phyloP scores from a whole-genome alignment of 64 coral and sea anemone genomes.

The Astreopora myriophthalma region DNA sequence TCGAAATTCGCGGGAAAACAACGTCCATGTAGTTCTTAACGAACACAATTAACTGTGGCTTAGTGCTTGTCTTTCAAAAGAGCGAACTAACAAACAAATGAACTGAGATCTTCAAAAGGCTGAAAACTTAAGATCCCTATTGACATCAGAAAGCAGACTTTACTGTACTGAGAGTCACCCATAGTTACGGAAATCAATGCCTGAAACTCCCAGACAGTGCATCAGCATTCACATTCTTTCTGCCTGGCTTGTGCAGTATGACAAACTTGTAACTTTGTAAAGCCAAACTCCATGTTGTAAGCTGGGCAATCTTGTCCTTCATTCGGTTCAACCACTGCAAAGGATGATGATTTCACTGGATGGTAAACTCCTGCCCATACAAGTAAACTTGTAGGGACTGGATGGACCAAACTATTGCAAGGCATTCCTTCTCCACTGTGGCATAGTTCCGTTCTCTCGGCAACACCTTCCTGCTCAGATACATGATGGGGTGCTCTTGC shows the following conservation, averaged over 20 bases:
- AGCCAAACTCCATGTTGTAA: conserved; percentile 16
- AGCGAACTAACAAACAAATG: no score
- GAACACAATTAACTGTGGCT: no score
- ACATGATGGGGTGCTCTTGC: neutral
- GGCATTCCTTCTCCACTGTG: conserved; percentile 50
- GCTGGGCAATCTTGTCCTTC: neutral
- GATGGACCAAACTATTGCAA: conserved; percentile 37
- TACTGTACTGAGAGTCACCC: no score
- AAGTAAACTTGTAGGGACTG: conserved; percentile 6
- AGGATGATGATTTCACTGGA: conserved; percentile 43
- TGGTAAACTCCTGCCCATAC: neutral
- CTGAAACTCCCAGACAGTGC: no score
- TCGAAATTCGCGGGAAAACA: no score
- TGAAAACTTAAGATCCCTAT: no score
- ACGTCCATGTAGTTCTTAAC: no score
- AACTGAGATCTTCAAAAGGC: no score
- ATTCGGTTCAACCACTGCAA: conserved; percentile 13
- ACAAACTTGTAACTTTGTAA: neutral
- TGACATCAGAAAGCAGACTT: no score
- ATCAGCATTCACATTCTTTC: conserved; percentile 2
- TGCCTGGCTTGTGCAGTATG: neutral
- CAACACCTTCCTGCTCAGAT: conserved; percentile 1
- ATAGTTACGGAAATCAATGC: no score
- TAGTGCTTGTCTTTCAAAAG: no score
- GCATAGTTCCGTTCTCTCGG: conserved; percentile 4